Base-by-base conservation (phyloP, 2,797 vertebrate species). In the Prunella strophiata region DNA sequence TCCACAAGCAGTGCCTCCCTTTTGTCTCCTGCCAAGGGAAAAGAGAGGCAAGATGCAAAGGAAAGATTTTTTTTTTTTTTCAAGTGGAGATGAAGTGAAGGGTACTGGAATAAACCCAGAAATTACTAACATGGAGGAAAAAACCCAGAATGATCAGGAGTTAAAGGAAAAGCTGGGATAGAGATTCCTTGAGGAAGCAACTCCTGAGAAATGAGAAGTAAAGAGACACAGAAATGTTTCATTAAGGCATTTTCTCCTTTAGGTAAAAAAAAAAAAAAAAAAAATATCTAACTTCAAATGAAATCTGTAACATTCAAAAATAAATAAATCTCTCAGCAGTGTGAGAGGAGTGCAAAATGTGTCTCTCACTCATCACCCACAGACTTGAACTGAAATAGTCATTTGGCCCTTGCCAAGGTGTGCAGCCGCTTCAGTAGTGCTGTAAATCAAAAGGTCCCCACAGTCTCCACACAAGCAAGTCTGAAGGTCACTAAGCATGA, bases 391-490 rank as follows among this genome's bases (percentile, higher is more conserved):
- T 90, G 93, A 91, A 94, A 89, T 73, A 92, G 87, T 90, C 73
- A 94, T 82, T 50, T 94, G 96, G 94, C 91, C 94, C 95, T 87
- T 86, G 94, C 93, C 93, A 96, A 97, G 94, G 95, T 95, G 93
- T 94, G 94, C 89, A 95, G 42, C 50, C 57, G 27, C 88, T 91
- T 76, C 81, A 94, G 50, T 5, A 82, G 61, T 25, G 83, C 88
- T 91, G 62, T 93, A 91, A 95, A 94, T 96, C 93, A 90, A 82
- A 89, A 91, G 83, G 88, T 88, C 71, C 80, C 85, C 77, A 22
- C 32, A 73, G 93, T 48, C 76, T 84, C 83, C 77, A 82, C 73
- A 55, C 34, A 66, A 88, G 85, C 76, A 92, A 73, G 74, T 84
- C 18, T 88, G 91, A 96, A 94, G 94, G 95, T 96, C 96, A 88